Conservation (phyloP, 2,888 invertebrate genomes). For the Charanyca ferruginea region DNA sequence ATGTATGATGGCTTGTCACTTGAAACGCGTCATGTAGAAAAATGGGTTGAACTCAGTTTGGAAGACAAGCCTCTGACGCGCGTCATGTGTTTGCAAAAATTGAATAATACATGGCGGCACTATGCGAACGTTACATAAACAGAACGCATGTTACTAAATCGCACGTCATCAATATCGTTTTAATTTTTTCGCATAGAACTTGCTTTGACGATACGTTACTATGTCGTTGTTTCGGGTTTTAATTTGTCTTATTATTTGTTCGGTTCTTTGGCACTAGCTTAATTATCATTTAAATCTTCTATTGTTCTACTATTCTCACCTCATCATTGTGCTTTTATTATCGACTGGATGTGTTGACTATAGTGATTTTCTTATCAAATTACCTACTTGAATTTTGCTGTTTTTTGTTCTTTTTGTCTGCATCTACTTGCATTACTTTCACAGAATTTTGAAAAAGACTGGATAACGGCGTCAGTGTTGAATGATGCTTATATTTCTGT, state of each 20-base stretch:
- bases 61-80: conserved; percentile 43
- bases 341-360: neutral
- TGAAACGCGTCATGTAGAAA: conserved; percentile 29
- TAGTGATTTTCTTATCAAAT: neutral
- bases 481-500: conserved; percentile 17
- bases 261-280: neutral
- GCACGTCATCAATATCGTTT: conserved; percentile 50
- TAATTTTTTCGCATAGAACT: conserved; percentile 23
- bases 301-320: neutral
- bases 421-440: neutral
- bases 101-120: conserved; percentile 49
- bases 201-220: conserved; percentile 1
- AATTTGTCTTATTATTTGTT: neutral
- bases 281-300: neutral
- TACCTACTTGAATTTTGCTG: too few species aligned
- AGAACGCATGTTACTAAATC: conserved; percentile 35
- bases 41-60: conserved; percentile 26
- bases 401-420: neutral
- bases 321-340: neutral
- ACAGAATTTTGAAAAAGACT: neutral
- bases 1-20: conserved; percentile 8
- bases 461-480: conserved; percentile 8
- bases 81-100: conserved; percentile 10
- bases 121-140: conserved; percentile 47
- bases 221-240: neutral